These are phyloP conservation scores for Steinernema scapterisci DNA, from an alignment of 2,888 invertebrate genomes.

Conservation along the genomic window DNA sequence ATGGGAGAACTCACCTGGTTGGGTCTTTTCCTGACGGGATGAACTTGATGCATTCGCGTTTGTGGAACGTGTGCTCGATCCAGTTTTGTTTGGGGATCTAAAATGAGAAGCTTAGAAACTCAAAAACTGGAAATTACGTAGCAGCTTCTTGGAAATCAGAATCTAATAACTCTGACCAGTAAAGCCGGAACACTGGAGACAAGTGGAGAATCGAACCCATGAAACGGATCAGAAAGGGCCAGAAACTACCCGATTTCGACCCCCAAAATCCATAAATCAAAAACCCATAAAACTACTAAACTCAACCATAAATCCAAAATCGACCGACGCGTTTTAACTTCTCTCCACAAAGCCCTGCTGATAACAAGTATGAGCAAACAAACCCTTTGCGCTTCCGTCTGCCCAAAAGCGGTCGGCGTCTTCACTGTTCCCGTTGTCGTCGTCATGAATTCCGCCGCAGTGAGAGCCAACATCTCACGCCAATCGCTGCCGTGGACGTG, in stretches of 20 bases:
- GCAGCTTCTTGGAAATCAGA: too few species aligned
- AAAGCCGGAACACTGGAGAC: too few species aligned
- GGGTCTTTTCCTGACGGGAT: constrained; percentile 54
- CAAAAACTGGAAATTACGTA: not conserved
- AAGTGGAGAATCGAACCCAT: too few species aligned
- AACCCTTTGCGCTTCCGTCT: too few species aligned
- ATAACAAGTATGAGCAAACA: not conserved
- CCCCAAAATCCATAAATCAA: too few species aligned
- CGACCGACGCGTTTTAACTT: not conserved
- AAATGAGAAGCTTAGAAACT: constrained; percentile 4
- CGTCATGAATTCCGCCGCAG: not conserved
- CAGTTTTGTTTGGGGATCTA: constrained; percentile 69
- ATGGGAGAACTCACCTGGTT: constrained; percentile 44
- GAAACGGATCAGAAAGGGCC: too few species aligned
- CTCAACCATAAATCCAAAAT: not conserved
- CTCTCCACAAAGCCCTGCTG: not conserved
- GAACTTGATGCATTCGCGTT: constrained; percentile 79
- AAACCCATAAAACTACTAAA: not conserved
- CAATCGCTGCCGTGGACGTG: constrained; percentile 36
- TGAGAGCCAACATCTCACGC: constrained; percentile 19
- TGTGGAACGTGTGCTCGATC: constrained; percentile 92
- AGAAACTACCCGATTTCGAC: too few species aligned
- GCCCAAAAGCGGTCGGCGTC: not conserved
- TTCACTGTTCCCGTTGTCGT: not conserved
- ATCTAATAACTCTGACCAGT: too few species aligned